A percentile compares a stretch with the other conserved stretches of the same genome.
Evolutionary conservation across 2,113 vertebrate species (phyloP).

Genomic region (Vireo altiloquus): DNA sequence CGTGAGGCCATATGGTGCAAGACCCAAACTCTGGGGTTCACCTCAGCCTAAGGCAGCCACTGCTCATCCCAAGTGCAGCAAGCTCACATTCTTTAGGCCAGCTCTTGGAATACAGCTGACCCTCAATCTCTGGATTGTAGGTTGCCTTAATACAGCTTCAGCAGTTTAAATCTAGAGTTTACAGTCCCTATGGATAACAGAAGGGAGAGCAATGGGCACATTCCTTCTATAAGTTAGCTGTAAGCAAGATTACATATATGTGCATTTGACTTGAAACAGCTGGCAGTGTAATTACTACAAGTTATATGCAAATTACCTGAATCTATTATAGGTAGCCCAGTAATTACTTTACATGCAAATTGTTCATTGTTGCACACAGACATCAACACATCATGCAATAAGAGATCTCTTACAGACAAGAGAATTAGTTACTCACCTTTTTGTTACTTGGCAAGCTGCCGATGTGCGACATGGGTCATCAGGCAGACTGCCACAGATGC

Average conservation of each 20-base stretch:
- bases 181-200: not conserved
- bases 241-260: not conserved
- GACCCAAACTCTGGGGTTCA: not conserved
- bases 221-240: not conserved
- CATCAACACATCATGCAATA: not conserved
- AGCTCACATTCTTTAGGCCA: not conserved
- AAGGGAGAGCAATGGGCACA: not conserved
- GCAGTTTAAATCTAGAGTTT: not conserved
- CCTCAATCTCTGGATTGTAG: not conserved
- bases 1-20: not conserved
- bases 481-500: slow-evolving; percentile 79
- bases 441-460: slow-evolving; percentile 84
- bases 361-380: not conserved
- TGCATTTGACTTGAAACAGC: not conserved
- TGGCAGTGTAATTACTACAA: not conserved
- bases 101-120: not conserved
- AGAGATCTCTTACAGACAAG: not conserved
- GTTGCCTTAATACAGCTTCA: not conserved
- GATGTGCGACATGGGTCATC: slow-evolving; percentile 66
- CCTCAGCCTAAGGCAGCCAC: not conserved
- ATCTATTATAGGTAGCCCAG: not conserved
- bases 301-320: not conserved
- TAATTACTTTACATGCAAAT: not conserved
- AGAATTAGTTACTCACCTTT: slow-evolving; percentile 66
- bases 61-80: not conserved